Evolutionary conservation across 2,888 invertebrate species (phyloP), one percentile per base, ranked within the genome.

Genomic region (Ectropis crepuscularia): DNA sequence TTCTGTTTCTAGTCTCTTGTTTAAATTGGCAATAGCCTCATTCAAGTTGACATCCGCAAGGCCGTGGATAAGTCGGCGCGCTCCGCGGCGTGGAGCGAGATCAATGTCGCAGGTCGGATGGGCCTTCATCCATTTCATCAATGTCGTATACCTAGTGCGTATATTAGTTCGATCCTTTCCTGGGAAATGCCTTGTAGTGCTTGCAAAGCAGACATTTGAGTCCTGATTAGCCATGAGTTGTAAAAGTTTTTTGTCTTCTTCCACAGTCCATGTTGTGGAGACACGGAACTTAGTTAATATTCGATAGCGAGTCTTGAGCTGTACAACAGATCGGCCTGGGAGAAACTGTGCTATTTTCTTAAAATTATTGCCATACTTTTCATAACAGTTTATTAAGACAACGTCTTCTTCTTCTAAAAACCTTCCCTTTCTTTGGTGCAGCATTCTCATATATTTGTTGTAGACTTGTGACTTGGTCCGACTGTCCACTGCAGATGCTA

Each of bases 381-480:
- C 85, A 0, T 94, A 88, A 63, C 95, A 94, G 7, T 95, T 92
- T n/a, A 95, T 77, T 28, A 97, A 85, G 1, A 95, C 90, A 8
- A 94, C 82, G 80, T 96, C 96, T 83, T 97, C 96, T 61, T 94
- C 94, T 0, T 90, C 82, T 0, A 95, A 91, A 77, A 96, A 97
- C 67, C 94, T 87, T 0, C 95, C 95, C 75, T 94, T 95, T 57
- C 91, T 93, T 36, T 91, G 76, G 50, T 92, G 89, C 42, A 75
- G 63, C 11, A 89, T 70, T 61, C 90, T 76, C 41, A 78, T 72
- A 74, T 93, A 94, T 67, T 94, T 94, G 61, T 94, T 93, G 73
- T 96, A 96, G 9, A 96, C 85, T 80, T 96, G 96, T 5, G 92
- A 88, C 78, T 95, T 95, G 0, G 94, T 94, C 68, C 95, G 92